Conservation (phyloP, 2,113 vertebrate genomes). For the rabbit (Oryctolagus cuniculus) region DNA sequence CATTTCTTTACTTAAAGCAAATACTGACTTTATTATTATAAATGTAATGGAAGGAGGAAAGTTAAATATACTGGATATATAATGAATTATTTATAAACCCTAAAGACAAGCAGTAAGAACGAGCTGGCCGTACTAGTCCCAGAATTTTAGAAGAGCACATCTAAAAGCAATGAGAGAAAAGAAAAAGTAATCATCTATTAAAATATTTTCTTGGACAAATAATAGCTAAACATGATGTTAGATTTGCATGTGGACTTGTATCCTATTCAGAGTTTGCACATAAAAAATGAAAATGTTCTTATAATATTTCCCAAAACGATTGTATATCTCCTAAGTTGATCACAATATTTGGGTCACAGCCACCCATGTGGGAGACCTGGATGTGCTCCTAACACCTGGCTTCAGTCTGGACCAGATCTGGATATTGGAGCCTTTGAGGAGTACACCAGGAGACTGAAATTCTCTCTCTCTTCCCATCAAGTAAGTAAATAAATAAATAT, state of each 20-base stretch:
- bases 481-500: background rate
- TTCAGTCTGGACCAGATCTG: no score
- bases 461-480: no score
- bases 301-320: background rate
- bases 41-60: background rate
- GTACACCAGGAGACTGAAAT: no score
- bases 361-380: no score
- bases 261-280: background rate
- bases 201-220: background rate
- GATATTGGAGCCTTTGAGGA: no score
- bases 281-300: background rate
- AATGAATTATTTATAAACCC: conserved; percentile 9
- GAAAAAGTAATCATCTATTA: background rate
- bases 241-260: background rate
- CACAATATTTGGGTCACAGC: no score
- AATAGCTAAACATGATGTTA: background rate
- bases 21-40: conserved; percentile 7
- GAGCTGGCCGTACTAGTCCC: background rate
- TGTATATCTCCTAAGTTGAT: no score
- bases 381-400: no score
- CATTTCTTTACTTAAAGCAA: no score
- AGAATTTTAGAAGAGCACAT: background rate
- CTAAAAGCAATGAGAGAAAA: background rate
- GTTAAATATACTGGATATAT: background rate
- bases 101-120: background rate